phyloP scores from a whole-genome alignment of 2,113 vertebrate species.

The Cervus canadensis region DNA sequence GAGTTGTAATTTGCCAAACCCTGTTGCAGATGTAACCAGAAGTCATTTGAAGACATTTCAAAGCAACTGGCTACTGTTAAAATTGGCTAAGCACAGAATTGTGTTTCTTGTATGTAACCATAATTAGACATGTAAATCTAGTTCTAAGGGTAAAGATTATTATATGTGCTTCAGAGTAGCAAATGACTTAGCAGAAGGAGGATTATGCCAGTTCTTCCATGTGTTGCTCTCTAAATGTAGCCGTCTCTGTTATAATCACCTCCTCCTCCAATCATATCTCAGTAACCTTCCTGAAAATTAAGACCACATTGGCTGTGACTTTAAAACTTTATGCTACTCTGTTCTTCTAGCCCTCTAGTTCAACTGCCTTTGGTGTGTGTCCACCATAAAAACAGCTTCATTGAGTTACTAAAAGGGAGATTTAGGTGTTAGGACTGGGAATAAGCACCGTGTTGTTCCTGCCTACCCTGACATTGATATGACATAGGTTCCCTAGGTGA shows the following conservation, averaged over 20 bases:
- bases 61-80: constrained; percentile 1
- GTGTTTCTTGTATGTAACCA: not conserved
- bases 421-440: not conserved
- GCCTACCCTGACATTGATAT: not conserved
- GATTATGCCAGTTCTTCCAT: not conserved
- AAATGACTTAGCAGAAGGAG: not conserved
- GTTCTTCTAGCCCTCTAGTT: not conserved
- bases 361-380: not conserved
- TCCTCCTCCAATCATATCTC: not conserved
- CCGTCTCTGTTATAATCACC: not conserved
- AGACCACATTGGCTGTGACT: not conserved
- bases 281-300: not conserved
- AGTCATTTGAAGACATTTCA: constrained; percentile 21
- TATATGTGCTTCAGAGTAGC: not conserved
- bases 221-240: not conserved
- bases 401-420: not conserved
- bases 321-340: not conserved
- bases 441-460: not conserved
- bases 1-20: not conserved
- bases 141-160: not conserved
- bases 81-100: not conserved
- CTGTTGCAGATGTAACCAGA: not conserved
- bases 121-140: not conserved
- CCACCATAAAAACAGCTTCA: not conserved
- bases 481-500: not conserved